phyloP scores from a whole-genome alignment of 2,888 invertebrate genomes.

The Amphimallon solstitiale region DNA sequence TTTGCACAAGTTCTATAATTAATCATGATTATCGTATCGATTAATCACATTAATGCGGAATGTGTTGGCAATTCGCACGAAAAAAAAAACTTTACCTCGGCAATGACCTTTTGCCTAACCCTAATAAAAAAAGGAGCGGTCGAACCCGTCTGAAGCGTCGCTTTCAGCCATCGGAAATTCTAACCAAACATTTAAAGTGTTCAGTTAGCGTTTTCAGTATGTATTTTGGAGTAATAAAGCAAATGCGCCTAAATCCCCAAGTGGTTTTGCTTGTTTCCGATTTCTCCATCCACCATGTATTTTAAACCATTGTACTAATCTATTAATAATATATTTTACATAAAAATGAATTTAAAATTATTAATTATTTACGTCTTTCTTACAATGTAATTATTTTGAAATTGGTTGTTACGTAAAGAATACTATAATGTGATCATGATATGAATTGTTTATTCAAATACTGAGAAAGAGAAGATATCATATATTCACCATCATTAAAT shows the following conservation, averaged over 20 bases:
- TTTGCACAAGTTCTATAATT: not conserved
- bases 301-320: too few species aligned
- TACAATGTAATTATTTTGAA: too few species aligned
- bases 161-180: conserved; percentile 3
- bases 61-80: not conserved
- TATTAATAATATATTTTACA: too few species aligned
- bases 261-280: conserved; percentile 9
- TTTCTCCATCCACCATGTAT: too few species aligned
- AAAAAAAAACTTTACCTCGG: conserved; percentile 1
- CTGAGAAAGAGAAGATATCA: too few species aligned
- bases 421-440: too few species aligned
- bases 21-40: not conserved
- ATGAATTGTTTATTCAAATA: too few species aligned
- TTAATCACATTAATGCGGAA: conserved; percentile 7
- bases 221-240: not conserved
- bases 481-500: too few species aligned
- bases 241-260: too few species aligned
- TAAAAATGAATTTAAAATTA: too few species aligned
- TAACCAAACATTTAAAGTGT: conserved; percentile 1
- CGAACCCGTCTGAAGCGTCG: not conserved
- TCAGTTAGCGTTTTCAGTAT: not conserved
- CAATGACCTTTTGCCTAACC: conserved; percentile 14
- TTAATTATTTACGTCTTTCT: too few species aligned
- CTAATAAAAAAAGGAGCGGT: conserved; percentile 5
- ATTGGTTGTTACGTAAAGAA: too few species aligned